Base-by-base conservation (phyloP, 2,888 invertebrate species). In the Hylaea fasciaria region DNA sequence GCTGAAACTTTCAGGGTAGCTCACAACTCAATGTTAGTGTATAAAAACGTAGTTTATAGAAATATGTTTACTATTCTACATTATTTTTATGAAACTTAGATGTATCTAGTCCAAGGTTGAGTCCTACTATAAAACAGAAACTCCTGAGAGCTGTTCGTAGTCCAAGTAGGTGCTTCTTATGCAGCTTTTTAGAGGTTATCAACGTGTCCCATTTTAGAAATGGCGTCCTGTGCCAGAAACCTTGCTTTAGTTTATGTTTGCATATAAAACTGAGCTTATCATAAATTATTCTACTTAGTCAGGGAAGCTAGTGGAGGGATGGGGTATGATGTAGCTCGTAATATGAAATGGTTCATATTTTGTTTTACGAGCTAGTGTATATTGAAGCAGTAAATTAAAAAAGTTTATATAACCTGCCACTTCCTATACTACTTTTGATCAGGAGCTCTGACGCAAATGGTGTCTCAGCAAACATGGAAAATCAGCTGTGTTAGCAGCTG, bases 221-320 rank as follows among this genome's bases (percentile, higher is more conserved):
- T n/a, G 40, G 44, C 48, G 51, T 44, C 16, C 22, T 44, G 35
- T 10, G 12, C 51, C 61, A 48, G 51, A 47, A 56, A 48, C 52
- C 56, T 56, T 56, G 61, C 28, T 43, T 61, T 51, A 44, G 47
- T 56, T 55, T 61, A 56, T 56, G 52, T 52, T 61, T 56, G 61
- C 56, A 48, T 61, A 61, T 60, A 61, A 61, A 61, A 60, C 13
- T 16, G 32, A 56, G 47, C 37, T 61, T 61, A 61, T 56, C 52
- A 52, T 55, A 55, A 55, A 50, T 56, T 56, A 52, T 56, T 40
- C 44, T 16, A 13, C 39, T 16, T 29, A 52, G 44, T 39, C 43
- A 53, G 35, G 50, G 44, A 47, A 52, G 47, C 29, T 43, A 43
- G 37, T 16, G 43, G 7, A 8, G 10, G 32, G 10, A 10, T 13